Evolutionary conservation across 2,888 invertebrate genomes (phyloP), one percentile per base, ranked within the genome.

Genomic region (Philereme transversata): DNA sequence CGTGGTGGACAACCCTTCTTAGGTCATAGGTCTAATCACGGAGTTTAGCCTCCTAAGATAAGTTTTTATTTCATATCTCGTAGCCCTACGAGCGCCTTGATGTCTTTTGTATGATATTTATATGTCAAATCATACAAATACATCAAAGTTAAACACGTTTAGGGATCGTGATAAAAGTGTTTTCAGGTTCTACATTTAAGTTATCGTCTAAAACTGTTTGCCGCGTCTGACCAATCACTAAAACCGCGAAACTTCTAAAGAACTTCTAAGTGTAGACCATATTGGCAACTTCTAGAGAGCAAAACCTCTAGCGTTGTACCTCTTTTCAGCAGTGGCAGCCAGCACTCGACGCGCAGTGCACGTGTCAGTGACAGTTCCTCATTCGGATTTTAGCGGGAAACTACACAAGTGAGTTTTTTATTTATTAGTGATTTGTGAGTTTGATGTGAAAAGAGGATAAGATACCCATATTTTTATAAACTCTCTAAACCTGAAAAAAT

Each of bases 231-330:
- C 61, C 72, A 68, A 75, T 76, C 72, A 74, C 73, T 69, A 71
- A 78, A 79, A 79, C 73, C 75, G 69, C 73, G 72, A 64, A 62
- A 70, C 72, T 69, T 70, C 68, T 68, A 72, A 73, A 68, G 63
- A 62, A 70, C 72, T 69, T 70, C 68, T 68, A 72, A 73, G 69
- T 50, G 41, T 35, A 53, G 43, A 57, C 43, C 48, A 60, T 68
- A 62, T 62, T 62, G 67, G 65, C 74, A 75, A 77, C 70, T 69
- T 63, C 57, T 64, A 48, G 67, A 64, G 67, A 80, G 77, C 77
- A 85, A 83, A 85, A 84, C 75, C 71, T 58, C 67, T 53, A 60
- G 75, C 51, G 52, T 36, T 53, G 44, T 64, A 45, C 59, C 44
- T 61, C n/a, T 60, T 62, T 64, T 55, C 57, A 52, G 53, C 83